Base-by-base conservation (phyloP, 1,140 invertebrate species). In the Charaxes varanes region DNA sequence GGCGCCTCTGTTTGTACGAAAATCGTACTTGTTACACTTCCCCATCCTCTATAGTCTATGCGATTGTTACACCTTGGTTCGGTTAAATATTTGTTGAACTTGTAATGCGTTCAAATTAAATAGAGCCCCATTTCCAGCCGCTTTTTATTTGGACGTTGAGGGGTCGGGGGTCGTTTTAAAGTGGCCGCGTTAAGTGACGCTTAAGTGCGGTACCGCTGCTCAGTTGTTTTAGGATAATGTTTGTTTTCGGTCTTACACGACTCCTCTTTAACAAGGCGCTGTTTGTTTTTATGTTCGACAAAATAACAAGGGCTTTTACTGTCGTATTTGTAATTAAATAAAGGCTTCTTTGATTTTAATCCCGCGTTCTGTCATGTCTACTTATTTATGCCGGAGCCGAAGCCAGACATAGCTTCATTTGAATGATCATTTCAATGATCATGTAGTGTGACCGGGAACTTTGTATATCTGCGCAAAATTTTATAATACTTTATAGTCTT, bases 221-320 rank as follows among this genome's bases (percentile, higher is more conserved):
- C 68, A 61, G 64, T 77, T 79, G 70, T 79, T 79, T 74, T 76
- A 77, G 72, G 67, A 57, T 44, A 41, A 35, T 71, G 66, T 79
- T 79, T 79, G 60, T 53, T 62, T 66, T 74, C 43, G 41, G 49
- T 52, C 44, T 67, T 60, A 74, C 73, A 78, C 61, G 67, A 62
- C 47, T 68, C 52, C 52, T 53, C 54, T 61, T 58, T 79, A 76
- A 74, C 62, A 72, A 81, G 69, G 38, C 59, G 30, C 27, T 34
- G 55, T 68, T 69, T 73, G 55, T 61, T 68, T 65, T 65, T 62
- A 50, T 65, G 53, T 55, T 49, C 45, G 46, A 62, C 42, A 56
- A 59, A 57, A 47, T 31, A 48, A 49, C 42, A 50, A 48, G 32
- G 24, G 37, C 30, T 47, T 46, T 37, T 33, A 34, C 12, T 24